Base-by-base conservation (phyloP, 2,888 invertebrate genomes). In the Sclerodermus sp. region DNA sequence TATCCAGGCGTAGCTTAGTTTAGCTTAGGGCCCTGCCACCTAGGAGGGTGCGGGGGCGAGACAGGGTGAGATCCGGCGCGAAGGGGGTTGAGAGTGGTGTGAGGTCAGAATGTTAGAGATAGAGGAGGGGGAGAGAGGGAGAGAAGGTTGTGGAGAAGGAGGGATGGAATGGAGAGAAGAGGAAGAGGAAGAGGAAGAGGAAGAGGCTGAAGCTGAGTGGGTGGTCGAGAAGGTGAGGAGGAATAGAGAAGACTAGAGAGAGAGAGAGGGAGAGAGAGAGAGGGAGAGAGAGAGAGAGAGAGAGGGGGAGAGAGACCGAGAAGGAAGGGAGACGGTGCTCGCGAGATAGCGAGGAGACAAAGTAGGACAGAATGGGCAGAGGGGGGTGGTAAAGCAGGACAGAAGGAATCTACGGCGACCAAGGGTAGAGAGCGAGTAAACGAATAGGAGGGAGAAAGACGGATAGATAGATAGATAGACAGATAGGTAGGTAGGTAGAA, bases 1-100 rank as follows among this genome's bases (percentile, higher is more conserved):
- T 67, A 70, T 70, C 63, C 68, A 66, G 58, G 64, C 67, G 65
- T 69, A 69, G 70, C 71, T 71, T 71, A 71, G 71, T 68, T 70
- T 68, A 68, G 71, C 71, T 71, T 68, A 71, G 69, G 67, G 66
- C 61, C 63, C 58, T 60, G 65, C 60, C 13, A 13, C 30, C 17
- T 49, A 40, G 15, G 45, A 42, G 51, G 16, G 37, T 34, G 37
- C 23, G 52, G 29, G 47, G 45, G 45, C 34, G 51, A n/a, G 45
- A 53, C 29, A 46, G 53, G 54, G 47, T 49, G 14, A 42, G 16
- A 60, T 34, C 34, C 34, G 34, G 34, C 45, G 30, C 40, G 34
- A 45, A 14, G 46, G 40, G 38, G 42, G 52, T 49, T 55, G 49
- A 49, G 42, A 49, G 51, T n/a, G 10, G 23, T 42, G 23, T 23